A percentile compares a stretch with the other conserved stretches of the same genome.
These are phyloP conservation scores for Mesitornis unicolor DNA, from an alignment of 2,113 vertebrate genomes.

Conservation along the genomic window DNA sequence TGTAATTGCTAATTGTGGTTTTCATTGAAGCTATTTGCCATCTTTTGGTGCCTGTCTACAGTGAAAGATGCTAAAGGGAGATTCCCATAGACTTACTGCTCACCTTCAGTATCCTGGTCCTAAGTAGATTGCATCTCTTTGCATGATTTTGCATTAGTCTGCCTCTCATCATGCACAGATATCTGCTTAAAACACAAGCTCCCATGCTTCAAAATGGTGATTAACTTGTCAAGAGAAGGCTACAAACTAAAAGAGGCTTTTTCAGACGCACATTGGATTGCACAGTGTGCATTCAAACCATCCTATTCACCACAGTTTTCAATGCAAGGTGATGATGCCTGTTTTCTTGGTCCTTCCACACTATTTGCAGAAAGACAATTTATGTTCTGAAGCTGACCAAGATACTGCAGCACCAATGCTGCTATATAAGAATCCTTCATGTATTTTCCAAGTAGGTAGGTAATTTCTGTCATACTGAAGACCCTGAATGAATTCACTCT, in stretches of 20 bases:
- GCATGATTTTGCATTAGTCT: neutral
- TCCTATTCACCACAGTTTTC: neutral
- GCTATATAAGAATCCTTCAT: neutral
- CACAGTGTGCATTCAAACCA: neutral
- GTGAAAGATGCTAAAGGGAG: neutral
- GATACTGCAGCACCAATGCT: neutral
- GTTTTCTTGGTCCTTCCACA: neutral
- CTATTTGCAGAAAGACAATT: neutral
- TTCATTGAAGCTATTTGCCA: neutral
- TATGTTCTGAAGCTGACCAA: neutral
- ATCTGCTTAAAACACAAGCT: neutral
- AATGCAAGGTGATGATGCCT: neutral
- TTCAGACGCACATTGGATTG: accelerated
- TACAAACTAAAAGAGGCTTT: neutral
- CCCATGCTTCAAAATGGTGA: neutral
- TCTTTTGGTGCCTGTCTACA: neutral
- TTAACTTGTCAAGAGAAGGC: neutral
- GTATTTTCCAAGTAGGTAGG: neutral
- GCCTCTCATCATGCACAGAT: neutral
- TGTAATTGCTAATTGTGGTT: neutral
- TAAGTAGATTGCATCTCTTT: neutral
- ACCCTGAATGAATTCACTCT: neutral
- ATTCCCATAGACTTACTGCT: neutral
- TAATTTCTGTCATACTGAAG: neutral
- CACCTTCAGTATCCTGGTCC: accelerated